Evolutionary conservation across 2,113 vertebrate species (phyloP), one percentile per base, ranked within the genome.

Genomic region (Pterophyllum scalare): DNA sequence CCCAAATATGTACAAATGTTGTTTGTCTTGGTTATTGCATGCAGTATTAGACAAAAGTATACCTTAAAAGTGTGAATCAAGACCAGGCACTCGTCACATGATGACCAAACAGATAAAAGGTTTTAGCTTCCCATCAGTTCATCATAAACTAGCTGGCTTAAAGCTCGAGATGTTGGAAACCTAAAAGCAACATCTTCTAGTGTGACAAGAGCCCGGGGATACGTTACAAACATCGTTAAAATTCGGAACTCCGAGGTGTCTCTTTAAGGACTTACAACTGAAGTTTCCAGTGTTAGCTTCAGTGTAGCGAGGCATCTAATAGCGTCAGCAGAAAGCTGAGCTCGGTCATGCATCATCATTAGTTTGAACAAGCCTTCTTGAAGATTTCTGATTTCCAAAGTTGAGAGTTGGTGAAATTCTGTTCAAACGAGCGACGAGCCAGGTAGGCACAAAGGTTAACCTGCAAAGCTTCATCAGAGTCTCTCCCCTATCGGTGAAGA

Each of bases 1-100:
- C 86, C 85, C 56, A 77, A 77, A 94, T 84, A 95, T 95, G 88
- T 96, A 96, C 94, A 96, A 92, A 94, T 87, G 70, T 84, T 90
- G 75, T 90, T 91, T 59, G 14, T 91, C 80, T 80, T 91, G 76
- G 79, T 91, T 93, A 94, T 94, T 94, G 92, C 95, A 96, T 96
- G 94, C 94, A 93, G 79, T 91, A 93, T 86, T 83, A 84, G 88
- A 91, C 86, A 92, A 89, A 84, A 31, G 64, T 83, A 81, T 52
- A 74, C 77, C 70, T 82, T 80, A 40, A 86, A 72, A 83, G 79
- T 74, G 87, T 84, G 54, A 83, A 87, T 77, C 85, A 88, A 78
- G 59, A 59, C 85, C 78, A 83, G 89, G 88, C 87, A 92, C 83
- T 86, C 82, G 79, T 89, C 91, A 90, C 85, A 80, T 84, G 24